Percentiles rank a stretch among this genome's conserved stretches.
Conservation (phyloP, 2,113 vertebrate genomes). For the Gulo gulo region DNA sequence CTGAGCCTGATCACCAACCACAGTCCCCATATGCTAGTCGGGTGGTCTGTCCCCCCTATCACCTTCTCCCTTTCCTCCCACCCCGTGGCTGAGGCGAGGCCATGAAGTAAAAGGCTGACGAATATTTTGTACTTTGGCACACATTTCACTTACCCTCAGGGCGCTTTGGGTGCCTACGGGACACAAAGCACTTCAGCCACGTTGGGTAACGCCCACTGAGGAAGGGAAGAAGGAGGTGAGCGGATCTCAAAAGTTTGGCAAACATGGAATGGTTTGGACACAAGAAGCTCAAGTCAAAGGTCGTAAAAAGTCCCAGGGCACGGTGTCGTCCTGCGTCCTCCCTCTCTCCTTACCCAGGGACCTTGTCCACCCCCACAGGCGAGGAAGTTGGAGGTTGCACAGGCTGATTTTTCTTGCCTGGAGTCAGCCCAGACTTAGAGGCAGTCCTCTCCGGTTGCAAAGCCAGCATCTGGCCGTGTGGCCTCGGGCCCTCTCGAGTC, state of each 20-base stretch:
- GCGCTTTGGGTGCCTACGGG: background rate
- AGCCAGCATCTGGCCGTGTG: background rate
- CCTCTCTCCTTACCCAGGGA: background rate
- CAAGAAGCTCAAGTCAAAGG: background rate
- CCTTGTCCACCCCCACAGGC: background rate
- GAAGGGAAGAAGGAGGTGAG: background rate
- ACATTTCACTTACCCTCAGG: background rate
- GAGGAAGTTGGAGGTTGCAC: background rate
- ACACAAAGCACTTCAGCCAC: background rate
- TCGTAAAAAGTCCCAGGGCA: background rate
- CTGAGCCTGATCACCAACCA: background rate
- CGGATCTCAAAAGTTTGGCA: background rate
- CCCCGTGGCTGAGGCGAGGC: background rate
- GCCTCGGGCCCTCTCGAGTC: background rate
- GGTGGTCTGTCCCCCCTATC: background rate
- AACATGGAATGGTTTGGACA: background rate
- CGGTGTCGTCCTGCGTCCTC: accelerated
- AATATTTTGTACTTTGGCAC: background rate
- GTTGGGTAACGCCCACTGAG: background rate
- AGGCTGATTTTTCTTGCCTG: background rate
- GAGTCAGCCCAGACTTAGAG: background rate
- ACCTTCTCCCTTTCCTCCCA: background rate
- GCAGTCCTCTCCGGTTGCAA: background rate
- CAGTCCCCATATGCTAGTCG: background rate
- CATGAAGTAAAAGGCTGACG: background rate